Evolutionary conservation across 1,140 invertebrate species (phyloP).

Genomic region (Drosophila pectinifera): DNA sequence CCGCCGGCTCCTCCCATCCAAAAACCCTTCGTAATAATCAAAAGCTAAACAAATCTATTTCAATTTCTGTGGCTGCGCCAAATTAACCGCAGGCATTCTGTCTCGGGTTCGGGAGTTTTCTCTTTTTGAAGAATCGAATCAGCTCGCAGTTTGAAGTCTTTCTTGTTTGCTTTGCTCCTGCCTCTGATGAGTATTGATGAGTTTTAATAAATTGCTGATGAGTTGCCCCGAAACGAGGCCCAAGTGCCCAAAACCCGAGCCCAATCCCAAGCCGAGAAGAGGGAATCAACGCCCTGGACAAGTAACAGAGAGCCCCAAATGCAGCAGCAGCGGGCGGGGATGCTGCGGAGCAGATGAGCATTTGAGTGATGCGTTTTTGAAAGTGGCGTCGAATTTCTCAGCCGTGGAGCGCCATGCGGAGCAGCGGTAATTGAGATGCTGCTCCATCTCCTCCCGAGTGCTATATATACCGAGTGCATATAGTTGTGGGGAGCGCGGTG

Average conservation of each 20-base stretch:
- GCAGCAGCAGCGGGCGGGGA: conserved; percentile 13
- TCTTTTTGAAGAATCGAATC: conserved; percentile 47
- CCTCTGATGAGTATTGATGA: conserved; percentile 82
- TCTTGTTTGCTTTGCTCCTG: conserved; percentile 39
- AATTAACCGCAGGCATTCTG: conserved; percentile 79
- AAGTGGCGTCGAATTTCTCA: conserved; percentile 83
- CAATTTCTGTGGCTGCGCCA: conserved; percentile 76
- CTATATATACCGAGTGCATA: background rate
- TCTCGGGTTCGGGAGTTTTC: conserved; percentile 20
- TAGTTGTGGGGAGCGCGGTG: conserved; percentile 41
- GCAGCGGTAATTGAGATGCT: conserved; percentile 80
- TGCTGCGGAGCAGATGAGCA: conserved; percentile 48
- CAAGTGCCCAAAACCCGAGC: conserved; percentile 2
- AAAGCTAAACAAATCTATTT: conserved; percentile 70
- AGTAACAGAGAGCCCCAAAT: conserved; percentile 51
- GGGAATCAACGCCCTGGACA: conserved; percentile 47
- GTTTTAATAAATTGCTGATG: conserved; percentile 84
- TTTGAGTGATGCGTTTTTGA: conserved; percentile 82
- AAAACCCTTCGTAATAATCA: conserved; percentile 26
- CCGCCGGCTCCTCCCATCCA: background rate
- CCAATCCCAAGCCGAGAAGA: conserved; percentile 1
- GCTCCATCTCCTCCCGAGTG: conserved; percentile 39
- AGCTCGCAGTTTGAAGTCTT: conserved; percentile 40
- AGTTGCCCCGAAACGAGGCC: conserved; percentile 43
- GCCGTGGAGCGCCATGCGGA: conserved; percentile 82